Evolutionary conservation across 1,140 invertebrate genomes (phyloP).

Genomic region (Pachypeltis micranthus): DNA sequence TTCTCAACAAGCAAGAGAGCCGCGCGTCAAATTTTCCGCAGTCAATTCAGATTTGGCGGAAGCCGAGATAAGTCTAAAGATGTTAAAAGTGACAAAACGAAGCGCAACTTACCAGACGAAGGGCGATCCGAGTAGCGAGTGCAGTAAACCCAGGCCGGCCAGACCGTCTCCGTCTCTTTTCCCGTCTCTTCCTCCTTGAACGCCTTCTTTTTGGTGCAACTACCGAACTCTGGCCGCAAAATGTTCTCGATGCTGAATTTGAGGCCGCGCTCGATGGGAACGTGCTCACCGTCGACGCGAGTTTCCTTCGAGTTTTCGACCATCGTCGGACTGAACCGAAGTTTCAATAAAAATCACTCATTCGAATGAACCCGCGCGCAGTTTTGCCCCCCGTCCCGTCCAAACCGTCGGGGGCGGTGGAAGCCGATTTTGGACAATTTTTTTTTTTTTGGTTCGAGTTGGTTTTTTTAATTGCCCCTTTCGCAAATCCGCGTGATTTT

Average conservation of each 20-base stretch:
- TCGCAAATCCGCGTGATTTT: conserved; percentile 2
- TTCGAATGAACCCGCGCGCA: not conserved
- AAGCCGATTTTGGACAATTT: not conserved
- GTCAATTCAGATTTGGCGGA: no score
- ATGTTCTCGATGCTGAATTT: conserved; percentile 51
- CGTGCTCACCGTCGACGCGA: not conserved
- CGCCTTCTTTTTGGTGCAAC: not conserved
- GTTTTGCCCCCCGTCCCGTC: not conserved
- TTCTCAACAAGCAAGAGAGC: no score
- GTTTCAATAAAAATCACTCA: not conserved
- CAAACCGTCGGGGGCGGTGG: not conserved
- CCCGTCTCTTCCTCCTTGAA: conserved; percentile 22
- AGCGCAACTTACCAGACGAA: conserved; percentile 70
- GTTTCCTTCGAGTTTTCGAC: conserved; percentile 5
- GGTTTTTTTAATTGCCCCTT: no score
- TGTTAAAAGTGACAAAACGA: no score
- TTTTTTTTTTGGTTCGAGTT: no score
- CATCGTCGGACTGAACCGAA: not conserved
- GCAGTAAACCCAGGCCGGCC: conserved; percentile 84
- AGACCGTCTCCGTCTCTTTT: conserved; percentile 30
- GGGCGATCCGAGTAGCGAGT: conserved; percentile 90
- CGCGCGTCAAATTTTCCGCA: no score
- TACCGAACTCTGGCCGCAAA: conserved; percentile 47
- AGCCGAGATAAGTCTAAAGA: no score
- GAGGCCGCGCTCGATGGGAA: conserved; percentile 15